Evolutionary conservation across 2,113 vertebrate genomes (phyloP).

Genomic region (Ahaetulla prasina): DNA sequence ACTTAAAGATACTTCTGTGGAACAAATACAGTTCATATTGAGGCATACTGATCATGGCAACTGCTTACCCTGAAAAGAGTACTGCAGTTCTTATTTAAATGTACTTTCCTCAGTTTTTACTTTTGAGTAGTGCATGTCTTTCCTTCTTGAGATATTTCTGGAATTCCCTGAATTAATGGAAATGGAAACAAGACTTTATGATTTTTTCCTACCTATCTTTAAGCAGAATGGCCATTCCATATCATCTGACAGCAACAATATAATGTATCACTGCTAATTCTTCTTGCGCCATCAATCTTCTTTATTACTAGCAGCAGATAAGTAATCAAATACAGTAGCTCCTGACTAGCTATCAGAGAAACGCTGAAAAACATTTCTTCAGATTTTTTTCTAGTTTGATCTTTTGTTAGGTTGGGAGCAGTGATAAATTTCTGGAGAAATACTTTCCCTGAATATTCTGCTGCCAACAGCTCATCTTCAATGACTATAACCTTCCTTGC

Average conservation of each 20-base stretch:
- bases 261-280: neutral
- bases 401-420: neutral
- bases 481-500: slow-evolving; percentile 10
- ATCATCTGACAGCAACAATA: neutral
- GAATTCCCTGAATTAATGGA: neutral
- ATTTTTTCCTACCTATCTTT: neutral
- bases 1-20: neutral
- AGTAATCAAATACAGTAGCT: neutral
- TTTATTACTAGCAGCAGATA: neutral
- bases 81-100: neutral
- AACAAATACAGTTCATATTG: neutral
- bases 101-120: neutral
- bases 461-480: neutral
- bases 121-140: neutral
- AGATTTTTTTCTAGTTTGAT: neutral
- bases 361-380: neutral
- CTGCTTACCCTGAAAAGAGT: neutral
- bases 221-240: neutral
- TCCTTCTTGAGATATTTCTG: neutral
- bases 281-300: neutral
- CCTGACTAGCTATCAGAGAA: neutral
- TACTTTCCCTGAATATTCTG: neutral
- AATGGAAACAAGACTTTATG: neutral
- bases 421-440: neutral
- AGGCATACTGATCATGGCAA: neutral